Evolutionary conservation across 2,888 invertebrate species (phyloP), one percentile per base, ranked within the genome.

Genomic region (Thelaira solivaga): DNA sequence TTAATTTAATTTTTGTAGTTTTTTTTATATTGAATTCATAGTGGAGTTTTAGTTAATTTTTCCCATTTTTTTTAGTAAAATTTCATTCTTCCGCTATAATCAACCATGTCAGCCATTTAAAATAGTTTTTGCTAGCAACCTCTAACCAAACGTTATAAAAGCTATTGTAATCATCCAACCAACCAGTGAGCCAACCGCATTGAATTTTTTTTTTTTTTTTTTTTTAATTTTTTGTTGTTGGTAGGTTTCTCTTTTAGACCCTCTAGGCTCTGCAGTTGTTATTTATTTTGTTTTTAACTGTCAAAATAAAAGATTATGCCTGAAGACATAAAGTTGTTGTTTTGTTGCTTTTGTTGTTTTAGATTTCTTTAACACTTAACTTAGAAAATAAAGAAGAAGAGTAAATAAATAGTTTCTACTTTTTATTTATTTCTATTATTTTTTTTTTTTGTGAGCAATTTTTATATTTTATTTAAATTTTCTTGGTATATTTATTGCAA

Each of bases 1-100:
- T 76, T 64, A 71, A 68, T 76, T 73, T 64, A 82, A 82, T 84
- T 86, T 81, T 68, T 61, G 18, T 71, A 16, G 26, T 8, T 41
- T 59, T 53, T 69, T 68, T 65, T 13, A 57, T 65, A 64, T 86
- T 83, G 83, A 85, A 84, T 85, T 85, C 82, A 83, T 82, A 59
- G 22, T 36, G 45, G 11, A 43, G 36, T 59, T 57, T 43, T 10
- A 51, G 39, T 36, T 53, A 36, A 16, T 67, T 51, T 43, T 49
- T 61, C n/a, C n/a, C n/a, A 6, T 31, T 26, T 36, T 16, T 8
- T 22, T 31, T 47, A 22, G 26, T 39, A 43, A 62, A 64, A 59
- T 61, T 59, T 74, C 53, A 59, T 53, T 74, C 78, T 78, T 78
- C 78, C 78, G 78, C 73, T 69, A 78, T 78, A 74, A 69, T 74